These are phyloP conservation scores for Octopus sinensis DNA, from an alignment of 1,140 invertebrate species.

Conservation along the genomic window DNA sequence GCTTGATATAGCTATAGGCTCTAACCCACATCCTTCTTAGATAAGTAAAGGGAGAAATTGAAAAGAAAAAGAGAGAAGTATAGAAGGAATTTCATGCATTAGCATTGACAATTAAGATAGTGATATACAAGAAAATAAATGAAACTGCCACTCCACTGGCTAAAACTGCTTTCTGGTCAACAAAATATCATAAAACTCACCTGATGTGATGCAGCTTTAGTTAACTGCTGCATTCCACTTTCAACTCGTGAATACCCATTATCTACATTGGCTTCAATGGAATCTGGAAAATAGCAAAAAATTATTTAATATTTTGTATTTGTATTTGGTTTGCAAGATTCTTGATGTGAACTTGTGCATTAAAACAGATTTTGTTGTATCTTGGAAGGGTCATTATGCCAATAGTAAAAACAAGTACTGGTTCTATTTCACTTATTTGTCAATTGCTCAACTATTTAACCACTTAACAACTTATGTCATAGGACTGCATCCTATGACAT, in stretches of 20 bases:
- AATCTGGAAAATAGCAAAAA: slow-evolving; percentile 66
- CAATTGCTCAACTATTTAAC: neutral
- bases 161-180: no score
- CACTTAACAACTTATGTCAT: neutral
- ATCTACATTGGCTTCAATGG: slow-evolving; percentile 93
- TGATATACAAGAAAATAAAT: no score
- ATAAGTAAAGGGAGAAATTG: no score
- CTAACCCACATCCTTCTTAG: no score
- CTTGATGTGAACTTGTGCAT: neutral
- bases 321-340: neutral
- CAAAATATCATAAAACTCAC: slow-evolving; percentile 40
- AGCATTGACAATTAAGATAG: no score
- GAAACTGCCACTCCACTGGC: no score
- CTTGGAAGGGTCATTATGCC: neutral
- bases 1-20: no score
- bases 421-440: neutral
- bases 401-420: neutral
- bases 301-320: neutral
- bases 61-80: no score
- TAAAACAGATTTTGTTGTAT: neutral
- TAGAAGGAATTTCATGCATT: no score
- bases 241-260: slow-evolving; percentile 79
- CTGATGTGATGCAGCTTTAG: slow-evolving; percentile 78
- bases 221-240: slow-evolving; percentile 75
- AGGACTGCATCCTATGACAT: neutral